Conservation (phyloP, 2,113 vertebrate species). For the Myodes glareolus region DNA sequence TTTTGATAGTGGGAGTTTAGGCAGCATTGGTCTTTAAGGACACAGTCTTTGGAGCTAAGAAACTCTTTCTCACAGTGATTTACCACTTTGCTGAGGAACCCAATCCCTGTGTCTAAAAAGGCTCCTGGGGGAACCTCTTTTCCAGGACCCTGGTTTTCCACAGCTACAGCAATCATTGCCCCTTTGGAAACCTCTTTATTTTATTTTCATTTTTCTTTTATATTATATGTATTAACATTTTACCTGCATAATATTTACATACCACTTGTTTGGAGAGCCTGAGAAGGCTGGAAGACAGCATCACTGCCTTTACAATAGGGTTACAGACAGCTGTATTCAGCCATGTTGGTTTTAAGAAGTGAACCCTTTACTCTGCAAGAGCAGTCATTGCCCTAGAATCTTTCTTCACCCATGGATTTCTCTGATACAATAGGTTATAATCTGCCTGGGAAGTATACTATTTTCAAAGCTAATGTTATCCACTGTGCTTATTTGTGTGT, state of each 20-base stretch:
- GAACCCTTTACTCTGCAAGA: neutral
- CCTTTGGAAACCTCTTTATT: neutral
- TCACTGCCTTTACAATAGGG: neutral
- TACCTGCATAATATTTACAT: neutral
- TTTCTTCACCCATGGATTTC: neutral
- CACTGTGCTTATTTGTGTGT: neutral
- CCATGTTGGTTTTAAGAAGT: neutral
- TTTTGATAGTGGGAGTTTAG: neutral
- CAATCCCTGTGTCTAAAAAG: neutral
- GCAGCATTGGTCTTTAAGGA: neutral
- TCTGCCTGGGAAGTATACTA: neutral
- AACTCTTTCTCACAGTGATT: neutral
- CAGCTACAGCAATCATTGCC: neutral
- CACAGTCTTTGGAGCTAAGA: neutral
- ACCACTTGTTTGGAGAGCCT: neutral
- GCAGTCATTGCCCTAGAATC: neutral
- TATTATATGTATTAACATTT: neutral
- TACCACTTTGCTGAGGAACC: neutral
- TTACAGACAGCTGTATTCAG: neutral
- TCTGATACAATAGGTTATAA: neutral
- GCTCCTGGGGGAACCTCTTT: neutral
- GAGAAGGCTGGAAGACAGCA: neutral
- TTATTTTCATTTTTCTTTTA: neutral
- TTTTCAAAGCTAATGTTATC: neutral
- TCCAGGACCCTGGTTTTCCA: neutral